These are phyloP conservation scores for Hippocampus comes DNA, from an alignment of 2,113 vertebrate species.

Conservation along the genomic window DNA sequence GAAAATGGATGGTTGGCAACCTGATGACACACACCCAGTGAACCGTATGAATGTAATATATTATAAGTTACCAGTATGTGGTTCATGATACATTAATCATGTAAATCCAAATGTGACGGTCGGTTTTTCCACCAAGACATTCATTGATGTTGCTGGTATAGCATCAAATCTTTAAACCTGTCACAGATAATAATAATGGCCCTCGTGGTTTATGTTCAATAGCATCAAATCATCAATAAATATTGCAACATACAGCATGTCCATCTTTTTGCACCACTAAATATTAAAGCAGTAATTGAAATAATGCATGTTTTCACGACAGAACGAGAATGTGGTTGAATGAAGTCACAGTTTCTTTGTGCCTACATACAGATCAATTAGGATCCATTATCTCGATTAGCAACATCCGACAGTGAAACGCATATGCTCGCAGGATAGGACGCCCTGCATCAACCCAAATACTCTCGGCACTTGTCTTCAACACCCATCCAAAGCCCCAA, in stretches of 20 bases:
- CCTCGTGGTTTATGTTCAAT: background rate
- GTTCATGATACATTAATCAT: background rate
- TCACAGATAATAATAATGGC: background rate
- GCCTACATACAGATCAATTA: conserved; percentile 9
- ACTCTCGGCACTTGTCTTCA: conserved; percentile 12
- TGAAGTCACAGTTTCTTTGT: background rate
- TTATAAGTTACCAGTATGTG: background rate
- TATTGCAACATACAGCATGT: background rate
- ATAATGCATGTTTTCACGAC: too few species aligned
- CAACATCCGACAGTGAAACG: conserved; percentile 41
- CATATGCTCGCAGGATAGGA: conserved; percentile 46
- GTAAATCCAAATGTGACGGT: background rate
- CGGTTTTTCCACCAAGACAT: background rate
- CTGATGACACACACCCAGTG: background rate
- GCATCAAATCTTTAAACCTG: background rate
- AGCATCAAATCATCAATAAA: background rate
- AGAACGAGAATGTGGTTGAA: background rate
- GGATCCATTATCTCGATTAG: conserved; percentile 16
- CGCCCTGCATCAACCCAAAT: conserved; percentile 30
- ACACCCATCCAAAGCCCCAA: conserved; percentile 21
- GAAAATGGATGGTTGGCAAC: background rate
- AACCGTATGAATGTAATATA: background rate
- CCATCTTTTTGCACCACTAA: background rate
- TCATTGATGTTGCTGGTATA: conserved; percentile 3
- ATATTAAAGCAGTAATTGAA: background rate